These are phyloP conservation scores for Pyrrhosoma nymphula DNA, from an alignment of 2,888 invertebrate species.

Conservation along the genomic window DNA sequence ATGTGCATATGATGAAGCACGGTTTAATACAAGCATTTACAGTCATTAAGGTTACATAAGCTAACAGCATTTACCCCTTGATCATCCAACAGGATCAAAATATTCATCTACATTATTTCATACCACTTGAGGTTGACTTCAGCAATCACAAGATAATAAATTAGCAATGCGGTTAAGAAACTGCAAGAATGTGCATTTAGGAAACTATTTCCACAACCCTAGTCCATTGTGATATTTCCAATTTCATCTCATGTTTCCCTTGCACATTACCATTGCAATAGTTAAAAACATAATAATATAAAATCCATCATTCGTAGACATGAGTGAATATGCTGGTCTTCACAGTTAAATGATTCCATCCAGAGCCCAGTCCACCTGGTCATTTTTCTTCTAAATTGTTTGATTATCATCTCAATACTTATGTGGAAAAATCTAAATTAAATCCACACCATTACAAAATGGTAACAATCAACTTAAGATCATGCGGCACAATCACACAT, in stretches of 20 bases:
- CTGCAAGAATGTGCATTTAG: constrained; percentile 61
- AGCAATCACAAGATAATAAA: constrained; percentile 67
- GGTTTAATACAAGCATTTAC: constrained; percentile 67
- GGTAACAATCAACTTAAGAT: constrained; percentile 65
- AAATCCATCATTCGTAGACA: constrained; percentile 45
- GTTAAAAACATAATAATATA: constrained; percentile 63
- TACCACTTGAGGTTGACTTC: constrained; percentile 62
- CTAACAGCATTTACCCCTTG: constrained; percentile 66
- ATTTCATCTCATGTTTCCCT: constrained; percentile 49
- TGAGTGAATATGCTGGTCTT: constrained; percentile 49
- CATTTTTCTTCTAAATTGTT: constrained; percentile 35
- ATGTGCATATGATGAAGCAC: constrained; percentile 66
- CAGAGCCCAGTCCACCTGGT: constrained; percentile 48
- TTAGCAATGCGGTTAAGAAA: constrained; percentile 64
- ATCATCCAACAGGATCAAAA: constrained; percentile 67
- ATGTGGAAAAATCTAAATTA: constrained; percentile 64
- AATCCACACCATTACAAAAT: constrained; percentile 65
- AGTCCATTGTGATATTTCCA: constrained; percentile 50
- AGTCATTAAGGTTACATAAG: constrained; percentile 67
- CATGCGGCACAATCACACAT: constrained; percentile 62
- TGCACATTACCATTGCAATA: constrained; percentile 63
- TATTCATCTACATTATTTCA: constrained; percentile 67
- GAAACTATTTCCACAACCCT: constrained; percentile 67
- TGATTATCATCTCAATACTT: constrained; percentile 36
- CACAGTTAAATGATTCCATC: constrained; percentile 56